Base-by-base conservation (phyloP, 2,113 vertebrate genomes). In the Psettodes erumei region DNA sequence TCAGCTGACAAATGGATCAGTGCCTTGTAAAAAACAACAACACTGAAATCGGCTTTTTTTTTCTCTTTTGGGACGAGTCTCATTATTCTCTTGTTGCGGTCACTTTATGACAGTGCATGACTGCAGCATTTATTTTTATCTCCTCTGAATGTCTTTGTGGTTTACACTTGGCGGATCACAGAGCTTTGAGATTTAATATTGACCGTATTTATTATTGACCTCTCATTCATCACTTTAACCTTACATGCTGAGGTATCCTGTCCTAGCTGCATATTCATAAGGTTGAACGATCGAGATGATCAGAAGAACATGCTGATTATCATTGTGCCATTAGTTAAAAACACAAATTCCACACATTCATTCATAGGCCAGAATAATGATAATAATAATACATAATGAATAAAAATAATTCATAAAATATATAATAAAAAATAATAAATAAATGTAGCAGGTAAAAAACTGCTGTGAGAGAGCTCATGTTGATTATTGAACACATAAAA, bases 181-280 rank as follows among this genome's bases (percentile, higher is more conserved):
- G 32, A 60, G 30, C 40, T 59, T 5, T 55, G 38, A 38, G 32
- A 38, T 60, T 68, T 54, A 72, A 32, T 79, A 67, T 61, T 67
- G 63, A 76, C 48, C 73, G 53, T 75, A 60, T n/a, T n/a, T n/a
- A n/a, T n/a, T n/a, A n/a, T n/a, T n/a, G 65, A 72, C n/a, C n/a
- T 68, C 23, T 68, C 21, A 62, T 55, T 76, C 51, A 73, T 74
- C 48, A 63, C 43, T 74, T 65, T 71, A 62, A 81, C 66, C 42
- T 71, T 75, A 56, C 18, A 76, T 25, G 12, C 30, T 18, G 15
- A 28, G 21, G 33, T 43, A 42, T 25, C 23, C 38, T 40, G 42
- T 21, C 16, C 38, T 10, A 38, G 42, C 28, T n/a, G 13, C 30
- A 43, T 23, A 42, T 58, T 6, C 69, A 69, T 37, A 45, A 13